Conservation (phyloP, 92 coral and sea anemone genomes). For the Epizoanthus illoricatus region DNA sequence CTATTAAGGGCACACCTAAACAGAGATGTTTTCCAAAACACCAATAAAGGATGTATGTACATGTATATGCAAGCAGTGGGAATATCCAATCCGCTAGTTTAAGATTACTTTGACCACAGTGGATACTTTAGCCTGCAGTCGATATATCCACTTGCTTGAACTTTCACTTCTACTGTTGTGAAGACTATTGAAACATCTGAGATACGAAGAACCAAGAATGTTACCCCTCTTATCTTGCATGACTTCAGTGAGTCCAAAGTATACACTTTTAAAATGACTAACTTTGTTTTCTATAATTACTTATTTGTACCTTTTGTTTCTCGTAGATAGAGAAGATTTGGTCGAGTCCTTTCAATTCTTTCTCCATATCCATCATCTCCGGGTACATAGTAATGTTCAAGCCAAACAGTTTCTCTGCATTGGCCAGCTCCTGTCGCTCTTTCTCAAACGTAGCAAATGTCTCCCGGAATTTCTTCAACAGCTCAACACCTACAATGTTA, state of each 20-base stretch:
- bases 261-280: not conserved
- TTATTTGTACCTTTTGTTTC: conserved; percentile 72
- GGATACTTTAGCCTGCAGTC: no score
- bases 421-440: conserved; percentile 97
- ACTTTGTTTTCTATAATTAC: not conserved
- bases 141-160: no score
- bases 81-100: no score
- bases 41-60: no score
- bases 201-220: not conserved
- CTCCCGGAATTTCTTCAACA: conserved; percentile 89
- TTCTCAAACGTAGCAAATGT: conserved; percentile 80
- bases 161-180: no score
- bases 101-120: no score
- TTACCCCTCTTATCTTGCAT: not conserved
- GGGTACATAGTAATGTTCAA: conserved; percentile 93
- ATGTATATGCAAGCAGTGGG: no score
- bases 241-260: not conserved
- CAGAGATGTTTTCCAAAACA: no score
- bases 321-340: conserved; percentile 90
- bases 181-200: not conserved
- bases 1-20: not conserved
- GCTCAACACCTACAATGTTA: conserved; percentile 73
- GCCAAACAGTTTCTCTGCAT: conserved; percentile 98
- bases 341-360: conserved; percentile 92
- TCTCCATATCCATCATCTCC: conserved; percentile 94